Conservation (phyloP, 1,140 invertebrate genomes). For the Rhyacophila brunnea region DNA sequence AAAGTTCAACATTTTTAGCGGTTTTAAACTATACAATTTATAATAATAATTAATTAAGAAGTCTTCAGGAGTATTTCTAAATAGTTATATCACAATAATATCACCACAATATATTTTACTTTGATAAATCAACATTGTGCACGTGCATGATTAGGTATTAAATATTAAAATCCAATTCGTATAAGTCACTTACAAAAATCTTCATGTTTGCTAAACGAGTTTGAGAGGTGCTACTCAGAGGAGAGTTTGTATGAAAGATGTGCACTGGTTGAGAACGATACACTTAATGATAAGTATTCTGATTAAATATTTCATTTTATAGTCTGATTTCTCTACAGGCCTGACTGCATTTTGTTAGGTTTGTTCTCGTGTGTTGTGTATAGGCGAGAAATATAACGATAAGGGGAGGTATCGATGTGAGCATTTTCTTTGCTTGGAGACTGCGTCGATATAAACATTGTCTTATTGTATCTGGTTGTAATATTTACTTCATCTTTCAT, state of each 20-base stretch:
- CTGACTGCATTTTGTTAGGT: constrained; percentile 27
- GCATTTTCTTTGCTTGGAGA: constrained; percentile 3
- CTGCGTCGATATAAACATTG: constrained; percentile 14
- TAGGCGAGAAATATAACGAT: constrained; percentile 2
- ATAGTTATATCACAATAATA: too few species aligned
- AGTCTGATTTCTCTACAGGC: constrained; percentile 32
- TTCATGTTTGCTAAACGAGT: constrained; percentile 19
- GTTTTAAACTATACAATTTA: too few species aligned
- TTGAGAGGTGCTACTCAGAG: background rate
- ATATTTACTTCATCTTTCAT: too few species aligned
- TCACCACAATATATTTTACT: too few species aligned
- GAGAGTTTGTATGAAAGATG: constrained; percentile 6
- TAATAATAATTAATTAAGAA: too few species aligned
- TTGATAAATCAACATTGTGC: too few species aligned
- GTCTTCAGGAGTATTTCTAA: too few species aligned
- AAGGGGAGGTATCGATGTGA: constrained; percentile 1
- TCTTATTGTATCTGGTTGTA: too few species aligned
- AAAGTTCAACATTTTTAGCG: too few species aligned
- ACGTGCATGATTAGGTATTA: too few species aligned
- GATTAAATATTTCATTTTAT: constrained; percentile 24
- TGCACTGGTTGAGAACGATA: constrained; percentile 19
- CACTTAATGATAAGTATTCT: constrained; percentile 23
- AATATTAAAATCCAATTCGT: background rate
- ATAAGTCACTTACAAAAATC: constrained; percentile 28
- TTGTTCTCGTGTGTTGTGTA: constrained; percentile 9